These are phyloP conservation scores for Dendrophyllia cribrosa DNA, from an alignment of 64 coral and sea anemone species.

Conservation along the genomic window DNA sequence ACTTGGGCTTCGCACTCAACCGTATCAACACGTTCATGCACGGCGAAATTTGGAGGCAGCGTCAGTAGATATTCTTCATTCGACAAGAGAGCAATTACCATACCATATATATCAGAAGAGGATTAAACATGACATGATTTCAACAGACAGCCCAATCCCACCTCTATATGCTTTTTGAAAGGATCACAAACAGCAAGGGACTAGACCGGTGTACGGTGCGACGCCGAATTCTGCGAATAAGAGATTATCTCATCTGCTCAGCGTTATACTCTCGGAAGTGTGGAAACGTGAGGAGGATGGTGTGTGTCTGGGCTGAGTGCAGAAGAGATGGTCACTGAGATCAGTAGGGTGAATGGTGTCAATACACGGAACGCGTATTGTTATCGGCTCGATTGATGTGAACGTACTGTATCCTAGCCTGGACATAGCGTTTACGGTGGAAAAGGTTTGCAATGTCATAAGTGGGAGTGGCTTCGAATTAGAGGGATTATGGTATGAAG, in stretches of 20 bases:
- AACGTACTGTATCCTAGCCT: conserved; percentile 62
- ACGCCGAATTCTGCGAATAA: not conserved
- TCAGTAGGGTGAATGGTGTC: not conserved
- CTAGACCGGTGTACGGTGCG: conserved; percentile 32
- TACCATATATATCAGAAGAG: too few species aligned
- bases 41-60: too few species aligned
- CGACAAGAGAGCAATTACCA: too few species aligned
- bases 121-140: too few species aligned
- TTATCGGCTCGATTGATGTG: conserved; percentile 55
- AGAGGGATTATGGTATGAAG: conserved; percentile 7
- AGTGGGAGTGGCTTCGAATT: not conserved
- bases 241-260: conserved; percentile 27
- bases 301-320: too few species aligned
- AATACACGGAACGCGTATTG: not conserved
- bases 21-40: too few species aligned
- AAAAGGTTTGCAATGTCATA: conserved; percentile 44
- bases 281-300: conserved; percentile 20
- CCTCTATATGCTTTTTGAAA: too few species aligned
- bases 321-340: too few species aligned
- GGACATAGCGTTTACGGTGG: conserved; percentile 42
- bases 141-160: too few species aligned
- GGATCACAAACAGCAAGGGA: too few species aligned
- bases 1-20: too few species aligned
- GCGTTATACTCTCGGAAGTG: conserved; percentile 6
- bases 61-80: too few species aligned